Percentiles rank a stretch among this genome's conserved stretches.
Evolutionary conservation across 1,140 invertebrate species (phyloP).

Genomic region (Catajapyx aquilonaris): DNA sequence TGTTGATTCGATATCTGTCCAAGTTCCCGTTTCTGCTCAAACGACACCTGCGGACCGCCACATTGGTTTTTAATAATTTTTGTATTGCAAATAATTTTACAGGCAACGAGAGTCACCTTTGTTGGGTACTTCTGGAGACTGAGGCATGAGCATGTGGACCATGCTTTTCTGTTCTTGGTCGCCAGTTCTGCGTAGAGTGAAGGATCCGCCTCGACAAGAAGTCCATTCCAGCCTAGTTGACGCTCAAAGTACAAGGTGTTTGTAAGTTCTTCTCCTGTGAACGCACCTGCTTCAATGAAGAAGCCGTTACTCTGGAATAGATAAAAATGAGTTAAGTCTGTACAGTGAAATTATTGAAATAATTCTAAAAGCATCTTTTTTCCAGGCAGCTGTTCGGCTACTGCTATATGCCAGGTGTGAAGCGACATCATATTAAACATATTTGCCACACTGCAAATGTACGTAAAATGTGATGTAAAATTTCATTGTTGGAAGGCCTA

Average conservation of each 20-base stretch:
- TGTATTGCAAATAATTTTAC: too few species aligned
- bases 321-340: too few species aligned
- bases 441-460: too few species aligned
- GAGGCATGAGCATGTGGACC: constrained; percentile 8
- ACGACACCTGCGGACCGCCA: too few species aligned
- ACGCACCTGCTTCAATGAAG: constrained; percentile 12
- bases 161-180: constrained; percentile 10
- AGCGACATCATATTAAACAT: too few species aligned
- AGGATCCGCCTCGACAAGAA: constrained; percentile 12
- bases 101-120: too few species aligned
- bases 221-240: constrained; percentile 10
- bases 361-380: background rate
- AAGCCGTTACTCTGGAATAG: constrained; percentile 10
- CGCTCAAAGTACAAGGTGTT: constrained; percentile 11
- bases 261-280: constrained; percentile 10
- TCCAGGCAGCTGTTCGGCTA: background rate
- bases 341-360: background rate
- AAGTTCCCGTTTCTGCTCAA: too few species aligned
- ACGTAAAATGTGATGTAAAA: too few species aligned
- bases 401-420: too few species aligned
- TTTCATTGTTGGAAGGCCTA: too few species aligned
- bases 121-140: constrained; percentile 8
- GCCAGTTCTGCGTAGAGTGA: constrained; percentile 10
- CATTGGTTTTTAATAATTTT: too few species aligned
- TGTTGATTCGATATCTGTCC: too few species aligned